Base-by-base conservation (phyloP, 2,797 vertebrate species). In the Myotis daubentonii region DNA sequence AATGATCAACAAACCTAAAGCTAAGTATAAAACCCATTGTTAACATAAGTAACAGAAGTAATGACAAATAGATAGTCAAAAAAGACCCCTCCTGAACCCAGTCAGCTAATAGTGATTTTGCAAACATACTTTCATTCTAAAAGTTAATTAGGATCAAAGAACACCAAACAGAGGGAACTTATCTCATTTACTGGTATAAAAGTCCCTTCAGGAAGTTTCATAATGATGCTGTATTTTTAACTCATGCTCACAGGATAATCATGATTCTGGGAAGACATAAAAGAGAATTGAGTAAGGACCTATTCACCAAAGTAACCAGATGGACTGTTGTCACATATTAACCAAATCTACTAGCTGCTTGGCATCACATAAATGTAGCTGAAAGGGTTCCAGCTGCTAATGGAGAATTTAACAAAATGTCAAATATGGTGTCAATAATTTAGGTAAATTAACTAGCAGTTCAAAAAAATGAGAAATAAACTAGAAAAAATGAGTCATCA, bases 291-390 rank as follows among this genome's bases (percentile, higher is more conserved):
- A 72, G 19, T 68, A 76, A 66, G 4, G 6, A 15, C 15, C 19
- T 93, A 30, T 87, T 94, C 28, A 87, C 33, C 41, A 76, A 92
- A 62, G 12, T 25, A 47, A 33, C 36, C 84, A 88, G 66, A 91
- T 49, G 57, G 51, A 65, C 11, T 57, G 3, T 36, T 80, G 23
- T 71, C 78, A 38, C 11, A 75, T 84, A 65, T 25, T 71, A 51
- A 81, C 41, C 57, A n/a, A 10, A 3, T 87, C 57, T 68, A 30
- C 66, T 93, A 86, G 70, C 47, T 75, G 13, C 20, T 62, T 79
- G 74, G 16, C n/a, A 55, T 81, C 44, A 62, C 57, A 93, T 8
- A 20, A 19, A 79, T 72, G 57, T 30, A 83, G 25, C 38, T 74
- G 68, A 87, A 78, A 36, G 9, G 2, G 33, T 85, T 38, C 30